Evolutionary conservation across 1,140 invertebrate species (phyloP), one percentile per base, ranked within the genome.

Genomic region (Papilio machaon): DNA sequence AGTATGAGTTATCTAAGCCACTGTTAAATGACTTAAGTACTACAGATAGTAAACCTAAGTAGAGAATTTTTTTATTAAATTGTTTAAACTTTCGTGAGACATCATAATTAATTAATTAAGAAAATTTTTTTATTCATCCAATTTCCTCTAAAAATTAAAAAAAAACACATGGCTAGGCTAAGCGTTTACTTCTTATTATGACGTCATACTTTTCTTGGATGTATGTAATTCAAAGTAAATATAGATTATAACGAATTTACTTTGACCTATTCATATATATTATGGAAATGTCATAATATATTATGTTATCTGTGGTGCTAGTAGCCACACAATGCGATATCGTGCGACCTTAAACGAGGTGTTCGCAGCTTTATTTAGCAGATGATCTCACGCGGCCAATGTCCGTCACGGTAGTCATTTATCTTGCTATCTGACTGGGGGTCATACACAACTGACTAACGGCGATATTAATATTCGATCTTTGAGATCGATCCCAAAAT

Each of bases 321-420:
- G 13, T 17, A 54, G 17, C 15, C 2, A 17, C 7, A 43, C 38
- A 54, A 17, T 17, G 52, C 49, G n/a, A 23, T 17, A 35, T 30
- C 47, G 47, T 58, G 77, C 52, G 77, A 67, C 77, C 77, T 79
- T 58, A 79, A 30, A 2, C 75, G 52, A 77, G 11, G 47, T 58
- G 30, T 77, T 38, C 49, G 60, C 19, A 38, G 47, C 77, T 79
- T 67, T 79, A 79, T 79, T 79, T 79, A 79, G 77, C 8, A 4
- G 54, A 46, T 79, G 77, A 79, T 79, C 54, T 79, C 77, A 79
- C 43, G 19, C 17, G 19, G 74, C 46, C 46, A 43, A 43, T 7
- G 75, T 43, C 54, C 52, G 75, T 43, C 38, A 23, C 38, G 35
- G 7, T 13, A 73, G 70, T 47, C 73, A 74, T 47, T 43, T 74